phyloP scores from a whole-genome alignment of 2,888 invertebrate species.

The Drosophila paranaensis region DNA sequence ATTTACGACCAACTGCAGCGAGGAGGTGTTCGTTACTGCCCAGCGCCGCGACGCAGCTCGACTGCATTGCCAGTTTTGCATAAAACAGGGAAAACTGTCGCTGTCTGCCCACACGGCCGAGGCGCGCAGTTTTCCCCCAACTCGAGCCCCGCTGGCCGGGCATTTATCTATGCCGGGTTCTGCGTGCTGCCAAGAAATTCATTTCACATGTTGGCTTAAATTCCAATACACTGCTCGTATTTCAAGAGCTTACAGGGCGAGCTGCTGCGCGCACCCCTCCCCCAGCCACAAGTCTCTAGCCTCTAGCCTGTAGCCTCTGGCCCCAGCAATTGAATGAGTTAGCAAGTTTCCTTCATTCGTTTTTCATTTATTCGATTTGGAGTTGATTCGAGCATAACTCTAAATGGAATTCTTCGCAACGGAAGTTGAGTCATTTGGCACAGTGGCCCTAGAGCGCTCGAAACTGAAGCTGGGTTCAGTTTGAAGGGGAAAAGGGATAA shows the following conservation, averaged over 20 bases:
- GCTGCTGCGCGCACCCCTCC: not conserved
- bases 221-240: constrained; percentile 51
- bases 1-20: constrained; percentile 69
- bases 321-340: constrained; percentile 51
- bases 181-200: constrained; percentile 60
- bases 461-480: not conserved
- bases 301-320: not conserved
- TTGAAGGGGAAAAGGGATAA: not conserved
- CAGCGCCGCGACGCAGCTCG: not conserved
- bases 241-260: constrained; percentile 29
- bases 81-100: constrained; percentile 42
- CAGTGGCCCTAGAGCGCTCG: constrained; percentile 13
- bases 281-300: not conserved
- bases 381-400: constrained; percentile 55
- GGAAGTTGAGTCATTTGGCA: constrained; percentile 64
- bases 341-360: constrained; percentile 51
- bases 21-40: not conserved
- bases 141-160: not conserved
- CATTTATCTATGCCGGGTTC: constrained; percentile 25
- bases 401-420: constrained; percentile 53
- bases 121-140: not conserved
- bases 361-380: constrained; percentile 58
- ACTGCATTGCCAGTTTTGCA: constrained; percentile 53
- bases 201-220: constrained; percentile 59
- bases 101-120: constrained; percentile 4